Evolutionary conservation across 2,797 vertebrate genomes (phyloP).

Genomic region (Luscinia luscinia): DNA sequence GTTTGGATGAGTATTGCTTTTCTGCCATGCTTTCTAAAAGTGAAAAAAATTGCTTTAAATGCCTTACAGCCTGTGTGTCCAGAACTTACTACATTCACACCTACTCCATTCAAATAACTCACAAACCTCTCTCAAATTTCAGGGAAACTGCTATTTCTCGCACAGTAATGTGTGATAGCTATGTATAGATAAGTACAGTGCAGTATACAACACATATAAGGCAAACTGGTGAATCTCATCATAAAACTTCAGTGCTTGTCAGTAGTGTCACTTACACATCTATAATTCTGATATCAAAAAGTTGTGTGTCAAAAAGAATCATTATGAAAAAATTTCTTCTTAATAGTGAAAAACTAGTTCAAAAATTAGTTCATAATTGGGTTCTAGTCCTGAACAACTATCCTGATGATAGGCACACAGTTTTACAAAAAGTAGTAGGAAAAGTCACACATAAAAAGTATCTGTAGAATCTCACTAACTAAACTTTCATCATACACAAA

Average conservation of each 20-base stretch:
- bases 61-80: not conserved
- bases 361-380: not conserved
- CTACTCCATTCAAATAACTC: not conserved
- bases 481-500: not conserved
- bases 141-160: not conserved
- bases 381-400: not conserved
- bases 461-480: not conserved
- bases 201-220: not conserved
- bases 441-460: not conserved
- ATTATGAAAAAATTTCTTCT: not conserved
- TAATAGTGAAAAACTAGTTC: not conserved
- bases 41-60: not conserved
- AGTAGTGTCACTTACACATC: not conserved
- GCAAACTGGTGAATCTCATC: not conserved
- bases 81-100: not conserved
- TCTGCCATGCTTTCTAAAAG: not conserved
- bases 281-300: not conserved
- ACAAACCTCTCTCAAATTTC: not conserved
- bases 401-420: not conserved
- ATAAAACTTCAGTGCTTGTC: not conserved
- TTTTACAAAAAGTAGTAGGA: not conserved
- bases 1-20: not conserved
- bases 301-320: not conserved
- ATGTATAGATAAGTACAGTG: not conserved
- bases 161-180: not conserved